These are phyloP conservation scores for Paramormyrops hopkinsi DNA, from an alignment of 2,797 vertebrate species.

Conservation along the genomic window DNA sequence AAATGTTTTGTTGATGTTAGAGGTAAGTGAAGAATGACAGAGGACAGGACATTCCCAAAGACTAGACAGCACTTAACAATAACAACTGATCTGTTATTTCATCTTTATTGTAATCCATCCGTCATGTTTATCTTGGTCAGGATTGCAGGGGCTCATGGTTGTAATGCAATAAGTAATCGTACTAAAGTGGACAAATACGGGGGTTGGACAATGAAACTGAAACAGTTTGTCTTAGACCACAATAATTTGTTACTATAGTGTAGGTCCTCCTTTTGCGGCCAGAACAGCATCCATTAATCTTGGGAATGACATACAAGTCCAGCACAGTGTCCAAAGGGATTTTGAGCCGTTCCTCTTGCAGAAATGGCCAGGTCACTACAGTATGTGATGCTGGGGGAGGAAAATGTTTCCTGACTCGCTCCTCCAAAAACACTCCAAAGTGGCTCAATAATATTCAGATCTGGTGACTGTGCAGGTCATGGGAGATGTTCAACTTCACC, in stretches of 20 bases:
- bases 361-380: not conserved
- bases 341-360: not conserved
- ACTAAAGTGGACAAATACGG: not conserved
- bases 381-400: not conserved
- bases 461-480: not conserved
- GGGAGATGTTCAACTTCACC: not conserved
- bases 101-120: not conserved
- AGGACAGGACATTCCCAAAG: not conserved
- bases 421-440: not conserved
- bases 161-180: not conserved
- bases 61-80: not conserved
- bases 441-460: not conserved
- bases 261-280: not conserved
- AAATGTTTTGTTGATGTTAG: not conserved
- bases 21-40: not conserved
- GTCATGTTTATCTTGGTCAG: not conserved
- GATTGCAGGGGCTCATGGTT: not conserved
- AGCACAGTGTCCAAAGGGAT: not conserved
- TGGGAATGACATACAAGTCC: not conserved
- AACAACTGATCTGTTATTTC: not conserved
- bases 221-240: not conserved
- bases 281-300: not conserved
- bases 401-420: not conserved
- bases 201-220: not conserved
- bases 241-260: not conserved